Conservation (phyloP, 1,140 invertebrate species). For the Gryllus bimaculatus region DNA sequence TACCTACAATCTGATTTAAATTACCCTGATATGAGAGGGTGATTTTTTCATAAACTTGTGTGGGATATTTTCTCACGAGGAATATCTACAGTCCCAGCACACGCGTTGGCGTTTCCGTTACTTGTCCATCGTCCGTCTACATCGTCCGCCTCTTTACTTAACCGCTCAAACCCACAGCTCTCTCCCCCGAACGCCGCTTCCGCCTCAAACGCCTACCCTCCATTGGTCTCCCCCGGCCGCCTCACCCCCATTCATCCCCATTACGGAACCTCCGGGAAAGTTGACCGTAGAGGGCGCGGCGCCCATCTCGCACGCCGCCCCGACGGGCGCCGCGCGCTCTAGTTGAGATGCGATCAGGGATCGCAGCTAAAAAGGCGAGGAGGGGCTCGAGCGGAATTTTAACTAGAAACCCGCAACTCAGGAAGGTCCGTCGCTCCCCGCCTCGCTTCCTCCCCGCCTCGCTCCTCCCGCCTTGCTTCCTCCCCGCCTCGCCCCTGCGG, state of each 20-base stretch:
- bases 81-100: too few species aligned
- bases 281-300: neutral
- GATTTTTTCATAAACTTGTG: too few species aligned
- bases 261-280: neutral
- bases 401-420: neutral
- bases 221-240: neutral
- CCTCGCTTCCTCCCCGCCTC: neutral
- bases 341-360: constrained; percentile 2
- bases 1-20: too few species aligned
- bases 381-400: neutral
- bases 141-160: too few species aligned
- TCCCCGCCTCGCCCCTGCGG: neutral
- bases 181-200: neutral
- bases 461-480: neutral
- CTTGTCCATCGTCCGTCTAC: too few species aligned
- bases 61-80: too few species aligned
- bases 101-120: too few species aligned
- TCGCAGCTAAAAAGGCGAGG: neutral
- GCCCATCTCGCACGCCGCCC: neutral
- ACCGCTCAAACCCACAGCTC: too few species aligned
- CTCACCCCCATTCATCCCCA: neutral
- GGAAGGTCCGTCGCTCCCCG: neutral
- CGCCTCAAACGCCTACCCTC: neutral
- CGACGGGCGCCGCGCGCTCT: neutral
- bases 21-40: too few species aligned